These are phyloP conservation scores for Platichthys stellatus DNA, from an alignment of 2,113 vertebrate genomes.

Conservation along the genomic window DNA sequence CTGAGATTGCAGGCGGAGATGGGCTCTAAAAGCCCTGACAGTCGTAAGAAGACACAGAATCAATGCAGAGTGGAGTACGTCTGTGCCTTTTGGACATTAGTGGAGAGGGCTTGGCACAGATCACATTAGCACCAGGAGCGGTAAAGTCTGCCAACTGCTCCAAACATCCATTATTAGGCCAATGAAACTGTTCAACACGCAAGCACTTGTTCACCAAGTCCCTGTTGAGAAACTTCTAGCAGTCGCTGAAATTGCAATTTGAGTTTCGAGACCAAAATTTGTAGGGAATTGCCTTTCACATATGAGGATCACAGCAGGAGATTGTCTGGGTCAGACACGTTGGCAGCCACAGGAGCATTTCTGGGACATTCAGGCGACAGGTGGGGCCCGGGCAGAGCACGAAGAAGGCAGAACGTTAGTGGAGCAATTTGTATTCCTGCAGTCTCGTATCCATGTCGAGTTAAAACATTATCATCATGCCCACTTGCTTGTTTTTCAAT, in stretches of 20 bases:
- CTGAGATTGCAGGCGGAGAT: constrained; percentile 48
- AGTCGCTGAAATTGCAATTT: constrained; percentile 15
- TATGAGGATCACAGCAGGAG: neutral
- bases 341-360: too few relatives aligned
- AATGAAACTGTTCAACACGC: constrained; percentile 53
- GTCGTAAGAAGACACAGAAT: constrained; percentile 68
- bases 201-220: constrained; percentile 30
- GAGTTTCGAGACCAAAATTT: neutral
- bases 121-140: constrained; percentile 50
- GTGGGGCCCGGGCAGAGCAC: too few relatives aligned
- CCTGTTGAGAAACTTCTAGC: constrained; percentile 1
- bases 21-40: constrained; percentile 58
- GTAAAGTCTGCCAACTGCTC: constrained; percentile 58
- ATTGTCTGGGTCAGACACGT: too few relatives aligned
- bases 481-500: too few relatives aligned
- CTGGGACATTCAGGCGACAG: too few relatives aligned
- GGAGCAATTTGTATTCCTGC: too few relatives aligned
- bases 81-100: constrained; percentile 68
- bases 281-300: neutral
- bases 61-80: constrained; percentile 60
- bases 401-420: too few relatives aligned
- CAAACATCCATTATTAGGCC: constrained; percentile 61
- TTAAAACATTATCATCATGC: too few relatives aligned
- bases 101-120: constrained; percentile 53
- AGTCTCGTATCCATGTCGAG: too few relatives aligned